Evolutionary conservation across 2,113 vertebrate genomes (phyloP), one percentile per base, ranked within the genome.

Genomic region (Marmota flaviventris): DNA sequence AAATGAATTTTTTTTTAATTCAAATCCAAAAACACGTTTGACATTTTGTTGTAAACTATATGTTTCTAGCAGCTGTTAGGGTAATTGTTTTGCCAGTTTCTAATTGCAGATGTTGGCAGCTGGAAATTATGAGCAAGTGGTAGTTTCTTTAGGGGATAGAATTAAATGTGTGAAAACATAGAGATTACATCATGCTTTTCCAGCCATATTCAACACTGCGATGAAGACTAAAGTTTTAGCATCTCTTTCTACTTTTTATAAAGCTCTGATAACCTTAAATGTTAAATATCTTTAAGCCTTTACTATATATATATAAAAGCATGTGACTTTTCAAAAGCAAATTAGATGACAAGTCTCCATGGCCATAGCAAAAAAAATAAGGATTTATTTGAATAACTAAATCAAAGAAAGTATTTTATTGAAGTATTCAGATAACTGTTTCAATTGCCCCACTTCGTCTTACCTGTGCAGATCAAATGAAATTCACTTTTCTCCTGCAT

Each of bases 31-130:
- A 97, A 76, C 63, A 95, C 67, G 96, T 97, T 72, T 96, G 97
- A 97, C 97, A 97, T 98, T 98, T 98, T 97, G 92, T 94, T 98
- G 94, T 96, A 97, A 98, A 98, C 93, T 95, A 56, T 94, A 94
- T 96, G 92, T 96, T 98, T 97, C 97, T 91, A 97, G 89, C 96
- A 98, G 96, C 94, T 98, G 97, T 98, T 98, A 96, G 96, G 93
- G 72, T 97, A 91, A 85, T 95, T 96, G 78, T 88, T 98, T 98
- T 97, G 94, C 96, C 94, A 97, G 91, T 96, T 96, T 98, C 98
- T 98, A 98, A 98, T 98, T 99, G 97, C 95, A 98, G 95, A 98
- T 98, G 95, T 97, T 97, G 97, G 98, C 96, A 98, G 97, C 98
- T 97, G 98, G 96, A 98, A 95, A 97, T 98, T 94, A 98, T 94